Conservation (phyloP, 2,797 vertebrate species). For the Numenius phaeopus region DNA sequence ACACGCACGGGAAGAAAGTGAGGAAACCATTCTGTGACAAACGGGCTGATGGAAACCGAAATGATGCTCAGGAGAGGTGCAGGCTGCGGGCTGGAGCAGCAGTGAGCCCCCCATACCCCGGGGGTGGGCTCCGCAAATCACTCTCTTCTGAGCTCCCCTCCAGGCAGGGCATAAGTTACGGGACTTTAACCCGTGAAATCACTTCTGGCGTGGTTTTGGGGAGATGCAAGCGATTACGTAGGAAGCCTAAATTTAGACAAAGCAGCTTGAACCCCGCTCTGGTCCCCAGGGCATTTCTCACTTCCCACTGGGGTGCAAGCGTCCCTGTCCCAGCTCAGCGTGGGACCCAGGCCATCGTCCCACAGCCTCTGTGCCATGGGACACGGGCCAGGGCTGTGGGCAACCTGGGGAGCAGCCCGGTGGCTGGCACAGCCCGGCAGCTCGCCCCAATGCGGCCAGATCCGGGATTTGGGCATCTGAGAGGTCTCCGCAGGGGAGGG, state of each 20-base stretch:
- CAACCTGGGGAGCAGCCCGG: background rate
- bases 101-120: background rate
- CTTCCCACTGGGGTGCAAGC: background rate
- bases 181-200: background rate
- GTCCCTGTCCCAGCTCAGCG: background rate
- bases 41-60: background rate
- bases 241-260: background rate
- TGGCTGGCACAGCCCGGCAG: background rate
- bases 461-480: background rate
- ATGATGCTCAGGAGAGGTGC: background rate
- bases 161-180: background rate
- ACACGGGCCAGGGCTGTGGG: background rate
- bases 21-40: background rate
- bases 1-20: background rate
- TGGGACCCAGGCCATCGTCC: background rate
- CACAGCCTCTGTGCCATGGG: background rate
- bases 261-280: background rate
- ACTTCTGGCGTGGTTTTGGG: background rate
- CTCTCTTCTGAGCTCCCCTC: background rate
- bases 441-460: background rate
- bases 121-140: background rate
- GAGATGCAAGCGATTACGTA: background rate
- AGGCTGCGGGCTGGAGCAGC: background rate
- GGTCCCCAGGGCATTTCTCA: background rate
- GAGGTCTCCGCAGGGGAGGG: background rate